Base-by-base conservation (phyloP, 2,888 invertebrate genomes). In the Apamea epomidion region DNA sequence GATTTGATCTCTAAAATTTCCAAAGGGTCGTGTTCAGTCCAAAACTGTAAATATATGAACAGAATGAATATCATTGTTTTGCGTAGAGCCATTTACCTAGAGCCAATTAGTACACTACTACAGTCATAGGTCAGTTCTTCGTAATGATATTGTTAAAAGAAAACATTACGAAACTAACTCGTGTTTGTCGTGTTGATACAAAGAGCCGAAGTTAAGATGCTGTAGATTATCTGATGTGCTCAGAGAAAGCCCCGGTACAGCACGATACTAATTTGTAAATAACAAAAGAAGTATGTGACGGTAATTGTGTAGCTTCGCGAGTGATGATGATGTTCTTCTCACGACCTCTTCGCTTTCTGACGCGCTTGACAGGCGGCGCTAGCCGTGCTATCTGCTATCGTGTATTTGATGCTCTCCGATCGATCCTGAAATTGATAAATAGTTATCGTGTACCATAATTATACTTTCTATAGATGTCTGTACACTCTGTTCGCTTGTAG, bases 261-360 rank as follows among this genome's bases (percentile, higher is more conserved):
- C 82, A 75, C 80, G 74, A 77, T 79, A 74, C 72, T 80, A 48
- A 78, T 81, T 81, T 78, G 81, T 82, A 78, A 78, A 70, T 75
- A 81, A 84, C 82, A 86, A 86, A 82, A 86, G 82, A 83, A 81
- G 60, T 84, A 82, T 82, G 79, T 79, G 87, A 78, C 72, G 84
- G 82, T 88, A 82, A 86, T 85, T 77, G 81, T 78, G 78, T 48
- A 45, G 70, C 37, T 16, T 29, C 16, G 65, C 45, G 68, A 54
- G 48, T 83, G 85, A 88, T 83, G 76, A 51, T 83, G 86, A 88
- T 83, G 74, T 78, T 62, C 85, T 78, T 54, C 78, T 86, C 90
- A 89, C 89, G 89, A 90, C 72, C 78, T 74, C 60, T 60, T 25
- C 64, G 65, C 32, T 72, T 42, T 64, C 25, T 42, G 75, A 21